A percentile compares a stretch with the other conserved stretches of the same genome.
phyloP scores from a whole-genome alignment of 2,113 vertebrate species.

The Anolis carolinensis region DNA sequence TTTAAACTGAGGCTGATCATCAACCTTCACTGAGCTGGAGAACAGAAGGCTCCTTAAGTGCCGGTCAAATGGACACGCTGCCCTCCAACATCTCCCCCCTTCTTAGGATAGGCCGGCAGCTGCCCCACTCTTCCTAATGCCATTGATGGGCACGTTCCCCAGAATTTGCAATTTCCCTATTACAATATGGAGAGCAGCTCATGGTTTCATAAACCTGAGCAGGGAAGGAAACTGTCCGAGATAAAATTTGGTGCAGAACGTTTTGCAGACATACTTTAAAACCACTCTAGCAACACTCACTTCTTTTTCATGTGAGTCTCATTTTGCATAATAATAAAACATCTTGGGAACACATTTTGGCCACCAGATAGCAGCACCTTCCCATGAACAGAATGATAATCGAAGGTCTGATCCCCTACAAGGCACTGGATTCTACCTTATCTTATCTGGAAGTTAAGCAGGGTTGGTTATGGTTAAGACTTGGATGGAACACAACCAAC shows the following conservation, averaged over 20 bases:
- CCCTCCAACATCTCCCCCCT: neutral
- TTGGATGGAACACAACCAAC: too few relatives aligned
- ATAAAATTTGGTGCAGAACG: neutral
- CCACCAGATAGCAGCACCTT: conserved; percentile 78
- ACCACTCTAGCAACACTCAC: neutral
- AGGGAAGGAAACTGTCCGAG: neutral
- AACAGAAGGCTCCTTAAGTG: neutral
- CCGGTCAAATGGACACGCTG: neutral
- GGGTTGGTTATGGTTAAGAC: too few relatives aligned
- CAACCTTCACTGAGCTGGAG: neutral
- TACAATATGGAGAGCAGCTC: neutral
- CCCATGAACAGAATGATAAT: conserved; percentile 47
- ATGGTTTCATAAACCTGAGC: neutral
- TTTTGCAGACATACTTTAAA: neutral
- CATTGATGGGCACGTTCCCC: neutral
- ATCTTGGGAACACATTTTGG: conserved; percentile 38
- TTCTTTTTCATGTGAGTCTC: neutral
- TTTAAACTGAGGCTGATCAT: neutral
- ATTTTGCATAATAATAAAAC: conserved; percentile 13
- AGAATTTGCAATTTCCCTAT: neutral
- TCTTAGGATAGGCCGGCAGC: neutral
- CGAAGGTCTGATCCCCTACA: neutral
- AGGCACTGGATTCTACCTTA: too few relatives aligned
- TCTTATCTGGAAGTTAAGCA: too few relatives aligned
- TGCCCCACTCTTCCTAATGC: neutral